Conservation (phyloP, 2,888 invertebrate genomes). For the Acrocyrtus sp. region DNA sequence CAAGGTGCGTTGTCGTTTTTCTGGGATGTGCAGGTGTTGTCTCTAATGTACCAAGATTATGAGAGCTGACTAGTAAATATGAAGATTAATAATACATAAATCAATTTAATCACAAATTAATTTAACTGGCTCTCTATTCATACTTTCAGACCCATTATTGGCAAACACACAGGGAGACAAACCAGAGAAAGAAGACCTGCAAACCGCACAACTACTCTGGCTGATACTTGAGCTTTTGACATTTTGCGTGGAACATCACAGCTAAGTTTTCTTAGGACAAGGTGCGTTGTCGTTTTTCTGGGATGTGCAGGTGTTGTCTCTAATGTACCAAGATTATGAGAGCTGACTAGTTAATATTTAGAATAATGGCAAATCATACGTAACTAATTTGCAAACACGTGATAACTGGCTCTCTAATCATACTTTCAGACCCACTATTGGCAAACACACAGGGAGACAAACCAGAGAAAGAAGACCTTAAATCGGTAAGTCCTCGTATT, state of each 20-base stretch:
- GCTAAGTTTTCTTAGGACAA: too few relatives aligned
- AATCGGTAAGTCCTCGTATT: too few relatives aligned
- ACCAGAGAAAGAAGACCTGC: conserved; percentile 93
- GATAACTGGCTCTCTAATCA: neutral
- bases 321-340: conserved; percentile 63
- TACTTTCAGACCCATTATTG: conserved; percentile 81
- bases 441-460: conserved; percentile 91
- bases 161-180: conserved; percentile 91
- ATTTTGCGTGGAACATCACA: conserved; percentile 99
- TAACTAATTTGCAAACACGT: too few relatives aligned
- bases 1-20: conserved; percentile 22
- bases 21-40: conserved; percentile 51
- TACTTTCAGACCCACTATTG: conserved; percentile 81
- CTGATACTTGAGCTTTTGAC: conserved; percentile 94
- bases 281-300: conserved; percentile 15
- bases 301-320: conserved; percentile 50
- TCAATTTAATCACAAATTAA: neutral
- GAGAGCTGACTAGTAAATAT: conserved; percentile 60
- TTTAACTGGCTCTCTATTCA: neutral
- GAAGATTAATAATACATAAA: neutral
- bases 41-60: conserved; percentile 63
- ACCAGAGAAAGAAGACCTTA: conserved; percentile 93
- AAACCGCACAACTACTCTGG: conserved; percentile 94
- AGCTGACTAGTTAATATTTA: too few relatives aligned
- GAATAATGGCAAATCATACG: too few relatives aligned